Evolutionary conservation across 64 coral and sea anemone genomes (phyloP), one percentile per base, ranked within the genome.

Genomic region (Actinia equina): DNA sequence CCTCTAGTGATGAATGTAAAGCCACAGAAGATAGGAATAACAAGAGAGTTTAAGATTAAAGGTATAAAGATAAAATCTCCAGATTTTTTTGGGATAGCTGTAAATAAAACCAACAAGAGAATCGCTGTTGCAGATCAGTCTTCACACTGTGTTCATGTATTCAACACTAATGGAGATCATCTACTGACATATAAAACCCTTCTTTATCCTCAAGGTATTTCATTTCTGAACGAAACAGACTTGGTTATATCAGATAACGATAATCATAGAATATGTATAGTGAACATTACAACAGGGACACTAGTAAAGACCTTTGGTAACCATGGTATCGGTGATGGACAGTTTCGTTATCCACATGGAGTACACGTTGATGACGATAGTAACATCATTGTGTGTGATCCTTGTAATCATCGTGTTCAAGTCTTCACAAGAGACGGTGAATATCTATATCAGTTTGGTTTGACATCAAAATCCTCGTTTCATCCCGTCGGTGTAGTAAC

Each of bases 301-400:
- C 3, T 67, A 20, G 63, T 67, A 1, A 67, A 67, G 9, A 67
- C 63, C 18, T 67, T 67, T 67, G 63, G 63, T 67, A 67, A n/a
- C n/a, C 2, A 67, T 0, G 63, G 22, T 67, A 67, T 23, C 63
- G 20, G 63, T 17, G 6, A 67, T 67, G 63, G 63, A 67, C 4
- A 67, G 63, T 67, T 67, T 7, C 22, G n/a, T 67, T n/a, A 2
- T 67, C 63, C 63, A 67, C 8, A 67, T 6, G 63, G 63, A 67
- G 63, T 67, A 67, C 63, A 67, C 22, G 22, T 67, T 67, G 63
- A 67, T 67, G 63, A 67, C 63, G 22, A 67, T 67, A 20, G 63
- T 67, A 67, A 67, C 63, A 67, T 67, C 63, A 67, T 67, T n/a
- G 63, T 67, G 63, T n/a, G 63, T 67, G 63, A 67, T 67, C 5